Conservation (phyloP, 2,888 invertebrate genomes). For the Agriopis marginaria region DNA sequence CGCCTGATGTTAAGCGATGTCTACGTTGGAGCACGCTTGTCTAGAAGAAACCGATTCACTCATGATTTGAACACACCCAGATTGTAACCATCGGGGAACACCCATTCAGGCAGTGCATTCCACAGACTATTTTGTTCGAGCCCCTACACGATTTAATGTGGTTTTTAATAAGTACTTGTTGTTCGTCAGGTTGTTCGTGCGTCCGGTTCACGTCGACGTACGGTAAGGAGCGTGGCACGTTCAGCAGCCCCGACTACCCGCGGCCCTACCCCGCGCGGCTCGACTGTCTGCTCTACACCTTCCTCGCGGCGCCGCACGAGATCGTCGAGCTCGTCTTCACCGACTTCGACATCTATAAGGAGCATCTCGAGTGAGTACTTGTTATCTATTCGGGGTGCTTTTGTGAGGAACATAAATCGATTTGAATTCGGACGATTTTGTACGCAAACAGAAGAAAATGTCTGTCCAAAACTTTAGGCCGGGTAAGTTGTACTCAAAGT, state of each 20-base stretch:
- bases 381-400: background rate
- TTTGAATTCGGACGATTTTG: background rate
- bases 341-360: constrained; percentile 92
- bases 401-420: background rate
- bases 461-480: too few species aligned
- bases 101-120: too few species aligned
- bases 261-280: constrained; percentile 90
- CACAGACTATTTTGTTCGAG: too few species aligned
- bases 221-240: constrained; percentile 92
- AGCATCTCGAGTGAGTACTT: constrained; percentile 88
- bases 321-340: constrained; percentile 94
- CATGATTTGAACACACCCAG: too few species aligned
- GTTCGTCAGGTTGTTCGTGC: constrained; percentile 92
- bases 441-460: too few species aligned
- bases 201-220: constrained; percentile 92
- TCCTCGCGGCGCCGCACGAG: constrained; percentile 92
- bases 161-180: constrained; percentile 15
- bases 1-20: too few species aligned
- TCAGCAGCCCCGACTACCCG: constrained; percentile 95
- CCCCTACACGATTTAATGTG: background rate
- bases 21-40: too few species aligned
- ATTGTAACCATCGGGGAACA: too few species aligned
- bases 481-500: too few species aligned
- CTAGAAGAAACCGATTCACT: too few species aligned
- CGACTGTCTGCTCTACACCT: constrained; percentile 95